These are phyloP conservation scores for Trichosurus vulpecula DNA, from an alignment of 2,797 vertebrate genomes.

Conservation along the genomic window DNA sequence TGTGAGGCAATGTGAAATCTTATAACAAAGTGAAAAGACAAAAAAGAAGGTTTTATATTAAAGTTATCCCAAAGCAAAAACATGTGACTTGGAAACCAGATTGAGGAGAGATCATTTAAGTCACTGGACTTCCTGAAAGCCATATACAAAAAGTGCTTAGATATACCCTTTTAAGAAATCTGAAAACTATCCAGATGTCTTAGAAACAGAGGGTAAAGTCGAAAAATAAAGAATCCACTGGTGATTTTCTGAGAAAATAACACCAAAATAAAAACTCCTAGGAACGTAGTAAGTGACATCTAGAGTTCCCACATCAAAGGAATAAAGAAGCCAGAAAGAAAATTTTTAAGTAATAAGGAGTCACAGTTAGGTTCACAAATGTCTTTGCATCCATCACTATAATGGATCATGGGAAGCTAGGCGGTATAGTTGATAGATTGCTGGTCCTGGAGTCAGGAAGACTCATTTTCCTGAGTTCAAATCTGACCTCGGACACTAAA, in stretches of 20 bases:
- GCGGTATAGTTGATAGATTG: not conserved
- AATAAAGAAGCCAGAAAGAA: not conserved
- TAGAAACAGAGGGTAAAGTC: not conserved
- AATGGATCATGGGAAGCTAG: too few species aligned
- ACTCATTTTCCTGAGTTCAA: not conserved
- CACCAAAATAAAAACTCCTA: not conserved
- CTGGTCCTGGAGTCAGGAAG: not conserved
- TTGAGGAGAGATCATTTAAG: not conserved
- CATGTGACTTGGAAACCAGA: not conserved
- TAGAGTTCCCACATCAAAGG: not conserved
- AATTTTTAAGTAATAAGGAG: not conserved
- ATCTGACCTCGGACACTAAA: not conserved
- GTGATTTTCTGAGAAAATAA: not conserved
- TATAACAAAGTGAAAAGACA: not conserved
- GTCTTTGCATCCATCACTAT: not conserved
- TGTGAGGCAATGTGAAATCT: too few species aligned
- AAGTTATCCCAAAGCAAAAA: not conserved
- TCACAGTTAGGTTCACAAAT: not conserved
- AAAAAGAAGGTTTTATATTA: not conserved
- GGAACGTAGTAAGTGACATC: not conserved
- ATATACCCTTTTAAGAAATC: not conserved
- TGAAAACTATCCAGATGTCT: not conserved
- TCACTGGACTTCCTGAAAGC: not conserved
- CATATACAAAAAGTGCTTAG: not conserved
- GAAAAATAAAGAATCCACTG: not conserved